Evolutionary conservation across 2,797 vertebrate genomes (phyloP).

Genomic region (Pseudocheirus occidentalis): DNA sequence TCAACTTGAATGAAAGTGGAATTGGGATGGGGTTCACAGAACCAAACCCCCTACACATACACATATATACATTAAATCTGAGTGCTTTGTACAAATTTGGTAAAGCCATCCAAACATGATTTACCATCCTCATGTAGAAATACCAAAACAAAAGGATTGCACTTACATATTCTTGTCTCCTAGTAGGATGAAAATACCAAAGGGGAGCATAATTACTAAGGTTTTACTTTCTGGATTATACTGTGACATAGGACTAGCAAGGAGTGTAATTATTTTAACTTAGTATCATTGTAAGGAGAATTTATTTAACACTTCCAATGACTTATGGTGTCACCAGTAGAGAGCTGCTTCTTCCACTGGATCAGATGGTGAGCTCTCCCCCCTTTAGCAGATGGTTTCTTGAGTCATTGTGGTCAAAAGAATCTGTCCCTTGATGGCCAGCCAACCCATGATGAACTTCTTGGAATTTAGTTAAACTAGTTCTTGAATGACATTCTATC

Average conservation of each 20-base stretch:
- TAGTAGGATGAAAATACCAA: not conserved
- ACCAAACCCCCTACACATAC: not conserved
- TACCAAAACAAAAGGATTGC: not conserved
- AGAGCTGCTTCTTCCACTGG: not conserved
- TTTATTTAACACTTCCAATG: not conserved
- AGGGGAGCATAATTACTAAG: constrained; percentile 8
- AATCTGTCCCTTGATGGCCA: not conserved
- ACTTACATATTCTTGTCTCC: not conserved
- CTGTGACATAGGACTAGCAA: constrained; percentile 26
- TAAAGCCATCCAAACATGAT: not conserved
- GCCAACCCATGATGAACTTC: not conserved
- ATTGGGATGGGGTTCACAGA: not conserved
- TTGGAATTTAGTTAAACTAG: not conserved
- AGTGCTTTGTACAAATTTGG: not conserved
- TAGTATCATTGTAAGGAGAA: constrained; percentile 25
- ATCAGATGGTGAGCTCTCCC: not conserved
- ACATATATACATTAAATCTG: not conserved
- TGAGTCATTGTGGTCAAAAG: not conserved
- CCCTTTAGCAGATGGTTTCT: not conserved
- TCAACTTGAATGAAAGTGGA: not conserved
- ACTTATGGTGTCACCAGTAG: not conserved
- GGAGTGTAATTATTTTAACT: constrained; percentile 6
- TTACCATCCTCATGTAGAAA: constrained; percentile 21
- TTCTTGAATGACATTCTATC: not conserved
- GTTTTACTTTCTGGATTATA: constrained; percentile 29